phyloP scores from a whole-genome alignment of 2,797 vertebrate species.

The Masticophis lateralis region DNA sequence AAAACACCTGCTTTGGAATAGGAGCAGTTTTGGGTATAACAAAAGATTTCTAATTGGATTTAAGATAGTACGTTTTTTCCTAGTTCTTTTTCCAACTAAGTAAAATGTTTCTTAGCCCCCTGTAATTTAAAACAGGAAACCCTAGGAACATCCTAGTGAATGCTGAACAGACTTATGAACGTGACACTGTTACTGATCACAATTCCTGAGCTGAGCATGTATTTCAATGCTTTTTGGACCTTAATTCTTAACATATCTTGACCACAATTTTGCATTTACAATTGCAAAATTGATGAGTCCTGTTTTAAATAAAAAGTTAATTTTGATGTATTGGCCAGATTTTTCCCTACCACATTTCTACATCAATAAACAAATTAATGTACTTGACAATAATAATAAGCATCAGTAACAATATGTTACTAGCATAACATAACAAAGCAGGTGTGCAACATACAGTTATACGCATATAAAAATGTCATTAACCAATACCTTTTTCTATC shows the following conservation, averaged over 20 bases:
- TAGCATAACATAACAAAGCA: too few species aligned
- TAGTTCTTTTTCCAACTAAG: background rate
- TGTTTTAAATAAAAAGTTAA: background rate
- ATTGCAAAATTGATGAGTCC: background rate
- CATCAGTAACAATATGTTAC: too few species aligned
- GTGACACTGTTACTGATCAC: background rate
- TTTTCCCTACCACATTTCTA: background rate
- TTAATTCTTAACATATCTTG: background rate
- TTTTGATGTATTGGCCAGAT: background rate
- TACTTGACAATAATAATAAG: background rate
- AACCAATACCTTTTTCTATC: too few species aligned
- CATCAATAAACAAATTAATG: background rate
- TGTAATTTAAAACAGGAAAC: background rate
- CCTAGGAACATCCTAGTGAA: background rate
- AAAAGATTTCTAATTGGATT: background rate
- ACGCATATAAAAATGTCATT: too few species aligned
- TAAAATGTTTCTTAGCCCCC: background rate
- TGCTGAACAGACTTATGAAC: background rate
- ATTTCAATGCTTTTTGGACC: background rate
- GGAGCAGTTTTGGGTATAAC: background rate
- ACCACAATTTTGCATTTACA: background rate
- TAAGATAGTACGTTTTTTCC: background rate
- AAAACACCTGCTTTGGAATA: background rate
- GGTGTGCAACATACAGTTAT: too few species aligned
- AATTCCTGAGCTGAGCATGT: background rate